Evolutionary conservation across 2,113 vertebrate genomes (phyloP).

Genomic region (Microtus montanus): DNA sequence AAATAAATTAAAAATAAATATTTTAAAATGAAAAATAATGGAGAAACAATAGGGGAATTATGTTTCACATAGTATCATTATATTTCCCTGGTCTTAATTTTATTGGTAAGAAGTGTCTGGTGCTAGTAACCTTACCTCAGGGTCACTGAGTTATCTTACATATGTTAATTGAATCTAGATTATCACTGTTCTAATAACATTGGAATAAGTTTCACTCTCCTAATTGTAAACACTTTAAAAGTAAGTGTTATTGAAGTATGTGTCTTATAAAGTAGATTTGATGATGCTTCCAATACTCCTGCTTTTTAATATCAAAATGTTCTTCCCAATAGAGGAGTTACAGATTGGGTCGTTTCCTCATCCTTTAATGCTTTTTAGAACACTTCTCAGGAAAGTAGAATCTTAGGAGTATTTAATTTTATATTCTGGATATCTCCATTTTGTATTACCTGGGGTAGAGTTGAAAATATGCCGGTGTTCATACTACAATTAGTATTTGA

Average conservation of each 20-base stretch:
- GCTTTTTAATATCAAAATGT: slow-evolving; percentile 10
- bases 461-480: background rate
- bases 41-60: slow-evolving; percentile 6
- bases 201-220: background rate
- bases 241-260: background rate
- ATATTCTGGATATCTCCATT: background rate
- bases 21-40: slow-evolving; percentile 16
- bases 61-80: slow-evolving; percentile 1
- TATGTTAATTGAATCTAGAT: background rate
- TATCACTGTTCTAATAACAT: slow-evolving; percentile 23
- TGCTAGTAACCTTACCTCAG: background rate
- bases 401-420: background rate
- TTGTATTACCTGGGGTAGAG: background rate
- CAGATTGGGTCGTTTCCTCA: background rate
- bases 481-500: background rate
- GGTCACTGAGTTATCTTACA: background rate
- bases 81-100: background rate
- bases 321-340: background rate
- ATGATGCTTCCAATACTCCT: background rate
- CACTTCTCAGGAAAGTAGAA: background rate
- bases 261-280: background rate
- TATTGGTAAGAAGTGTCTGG: background rate
- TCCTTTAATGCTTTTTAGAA: slow-evolving; percentile 51
- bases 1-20: background rate
- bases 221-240: background rate